Evolutionary conservation across 2,113 vertebrate species (phyloP), one percentile per base, ranked within the genome.

Genomic region (Pleuronectes platessa): DNA sequence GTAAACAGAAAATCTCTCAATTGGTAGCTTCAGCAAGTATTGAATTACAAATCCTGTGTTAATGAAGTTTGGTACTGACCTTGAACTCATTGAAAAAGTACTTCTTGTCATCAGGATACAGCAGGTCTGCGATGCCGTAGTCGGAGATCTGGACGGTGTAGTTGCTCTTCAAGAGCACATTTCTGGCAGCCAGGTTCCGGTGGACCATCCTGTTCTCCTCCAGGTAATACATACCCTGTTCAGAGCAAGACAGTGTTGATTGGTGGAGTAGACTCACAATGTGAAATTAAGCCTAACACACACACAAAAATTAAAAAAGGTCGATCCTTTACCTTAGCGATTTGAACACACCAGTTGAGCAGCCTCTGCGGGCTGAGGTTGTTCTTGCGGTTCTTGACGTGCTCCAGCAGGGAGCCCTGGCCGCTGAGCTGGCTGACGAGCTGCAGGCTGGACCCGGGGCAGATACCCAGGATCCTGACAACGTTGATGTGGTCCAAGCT

Each of bases 341-440:
- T 97, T 84, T 98, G 97, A 68, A 98, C 97, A 92, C 96, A 96
- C 97, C 97, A 98, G 93, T 99, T 99, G 82, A 99, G 97, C 77
- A 99, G 93, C 66, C 96, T 94, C 88, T 98, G 97, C 0, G 96
- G 96, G 64, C 87, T 90, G 3, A 95, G 91, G 26, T 88, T 89
- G 78, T 93, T 93, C 24, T 91, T 96, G 83, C 94, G 92, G 77
- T 96, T 95, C 63, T 89, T 95, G 77, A 97, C 94, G 4, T 97
- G 94, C 63, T 97, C 96, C 66, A 98, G 92, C 81, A 99, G 84
- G 18, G 96, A 97, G 58, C 97, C 96, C 78, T 97, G 93, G 3
- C 91, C 94, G 90, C 94, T 94, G 78, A 96, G 95, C 74, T 95
- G 97, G 4, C 95, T 96, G 73, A 99, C 95, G 4, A 99, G 93